These are phyloP conservation scores for Bombyx mandarina DNA, from an alignment of 1,140 invertebrate species.

Conservation along the genomic window DNA sequence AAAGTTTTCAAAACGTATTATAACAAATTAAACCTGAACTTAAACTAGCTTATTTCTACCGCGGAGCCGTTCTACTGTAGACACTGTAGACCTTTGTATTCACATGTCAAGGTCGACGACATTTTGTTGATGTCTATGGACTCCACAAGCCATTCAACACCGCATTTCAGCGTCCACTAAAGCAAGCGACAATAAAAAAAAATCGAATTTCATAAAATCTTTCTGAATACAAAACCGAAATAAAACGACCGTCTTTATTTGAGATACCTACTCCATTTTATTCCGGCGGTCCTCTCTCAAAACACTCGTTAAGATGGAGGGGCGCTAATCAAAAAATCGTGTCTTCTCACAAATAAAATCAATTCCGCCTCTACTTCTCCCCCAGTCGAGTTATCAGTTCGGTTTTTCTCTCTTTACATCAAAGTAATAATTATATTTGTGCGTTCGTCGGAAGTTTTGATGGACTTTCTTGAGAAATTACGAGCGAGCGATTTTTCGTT, in stretches of 20 bases:
- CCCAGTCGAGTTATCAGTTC: background rate
- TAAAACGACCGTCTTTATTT: no score
- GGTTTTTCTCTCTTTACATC: slow-evolving; percentile 7
- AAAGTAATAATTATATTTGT: slow-evolving; percentile 9
- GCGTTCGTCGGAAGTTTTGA: slow-evolving; percentile 8
- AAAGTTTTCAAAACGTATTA: no score
- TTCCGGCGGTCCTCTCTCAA: background rate
- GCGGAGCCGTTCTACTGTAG: background rate
- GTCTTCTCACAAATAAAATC: slow-evolving; percentile 59
- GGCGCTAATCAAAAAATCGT: slow-evolving; percentile 22
- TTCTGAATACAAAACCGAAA: no score
- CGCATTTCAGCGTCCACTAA: no score
- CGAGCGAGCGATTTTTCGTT: no score
- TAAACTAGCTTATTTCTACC: background rate
- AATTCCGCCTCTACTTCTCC: slow-evolving; percentile 29
- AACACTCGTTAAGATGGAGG: slow-evolving; percentile 1
- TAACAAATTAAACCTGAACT: background rate
- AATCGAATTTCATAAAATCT: background rate
- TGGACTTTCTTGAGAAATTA: background rate
- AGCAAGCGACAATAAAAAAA: background rate
- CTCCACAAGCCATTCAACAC: no score
- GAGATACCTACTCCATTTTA: no score
- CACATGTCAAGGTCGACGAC: no score
- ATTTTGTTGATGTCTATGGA: no score
- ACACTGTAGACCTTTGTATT: no score